phyloP scores from a whole-genome alignment of 2,888 invertebrate species.

The Drosophila vallismaia region DNA sequence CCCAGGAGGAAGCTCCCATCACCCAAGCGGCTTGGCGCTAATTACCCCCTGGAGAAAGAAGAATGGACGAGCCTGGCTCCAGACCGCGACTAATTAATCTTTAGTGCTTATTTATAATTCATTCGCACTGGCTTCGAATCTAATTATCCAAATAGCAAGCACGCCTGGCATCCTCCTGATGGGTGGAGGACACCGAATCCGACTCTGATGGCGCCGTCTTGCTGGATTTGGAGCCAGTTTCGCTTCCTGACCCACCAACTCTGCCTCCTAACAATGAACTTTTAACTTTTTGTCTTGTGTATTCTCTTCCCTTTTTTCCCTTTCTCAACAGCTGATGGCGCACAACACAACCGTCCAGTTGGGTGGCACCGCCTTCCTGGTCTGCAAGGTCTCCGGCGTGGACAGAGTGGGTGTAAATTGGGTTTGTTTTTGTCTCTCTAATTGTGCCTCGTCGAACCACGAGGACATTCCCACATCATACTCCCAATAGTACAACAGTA shows the following conservation, averaged over 20 bases:
- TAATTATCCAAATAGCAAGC: slow-evolving; percentile 69
- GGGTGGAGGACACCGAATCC: not conserved
- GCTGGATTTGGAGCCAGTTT: slow-evolving; percentile 66
- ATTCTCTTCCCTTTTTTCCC: slow-evolving; percentile 27
- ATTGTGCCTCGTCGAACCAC: slow-evolving; percentile 50
- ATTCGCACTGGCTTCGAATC: slow-evolving; percentile 61
- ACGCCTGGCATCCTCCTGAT: slow-evolving; percentile 34
- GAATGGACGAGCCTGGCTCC: slow-evolving; percentile 14
- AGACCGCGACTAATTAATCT: slow-evolving; percentile 64
- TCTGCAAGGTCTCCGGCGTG: slow-evolving; percentile 84
- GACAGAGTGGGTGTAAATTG: slow-evolving; percentile 85
- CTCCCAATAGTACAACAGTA: not conserved
- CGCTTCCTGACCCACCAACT: slow-evolving; percentile 5
- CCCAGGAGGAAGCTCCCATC: slow-evolving; percentile 20
- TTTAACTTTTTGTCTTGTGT: slow-evolving; percentile 78
- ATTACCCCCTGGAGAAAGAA: slow-evolving; percentile 17
- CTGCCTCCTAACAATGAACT: slow-evolving; percentile 68
- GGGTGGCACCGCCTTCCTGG: slow-evolving; percentile 84
- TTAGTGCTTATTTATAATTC: slow-evolving; percentile 72
- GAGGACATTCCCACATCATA: slow-evolving; percentile 7
- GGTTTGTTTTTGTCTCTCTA: slow-evolving; percentile 82
- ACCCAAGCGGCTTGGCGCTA: slow-evolving; percentile 17
- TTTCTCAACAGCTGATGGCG: slow-evolving; percentile 84
- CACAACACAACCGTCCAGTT: slow-evolving; percentile 84
- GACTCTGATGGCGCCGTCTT: slow-evolving; percentile 26